Evolutionary conservation across 1,140 invertebrate species (phyloP).

Genomic region (Drosophila yakuba): DNA sequence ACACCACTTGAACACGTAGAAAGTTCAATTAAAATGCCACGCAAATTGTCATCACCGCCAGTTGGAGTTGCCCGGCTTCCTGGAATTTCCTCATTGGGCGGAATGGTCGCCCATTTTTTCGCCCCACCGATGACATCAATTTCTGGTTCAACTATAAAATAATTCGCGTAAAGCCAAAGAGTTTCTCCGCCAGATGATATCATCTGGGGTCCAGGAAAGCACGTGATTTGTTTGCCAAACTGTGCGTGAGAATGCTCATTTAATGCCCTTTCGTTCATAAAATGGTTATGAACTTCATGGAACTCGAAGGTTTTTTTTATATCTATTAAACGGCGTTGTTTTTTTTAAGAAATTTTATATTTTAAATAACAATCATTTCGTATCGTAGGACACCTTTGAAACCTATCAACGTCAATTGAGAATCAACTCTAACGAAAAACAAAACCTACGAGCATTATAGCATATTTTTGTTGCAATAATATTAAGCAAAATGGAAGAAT

Average conservation of each 20-base stretch:
- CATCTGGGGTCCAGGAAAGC: constrained; percentile 34
- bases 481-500: constrained; percentile 32
- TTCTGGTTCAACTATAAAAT: constrained; percentile 55
- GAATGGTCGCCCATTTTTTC: not conserved
- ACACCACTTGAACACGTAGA: constrained; percentile 76
- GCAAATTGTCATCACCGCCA: constrained; percentile 71
- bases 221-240: constrained; percentile 58
- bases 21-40: constrained; percentile 81
- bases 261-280: constrained; percentile 9
- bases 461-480: not conserved
- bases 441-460: not conserved
- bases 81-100: constrained; percentile 34
- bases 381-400: not conserved
- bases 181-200: constrained; percentile 62
- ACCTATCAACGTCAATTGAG: not conserved
- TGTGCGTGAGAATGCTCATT: constrained; percentile 26
- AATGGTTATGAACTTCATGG: constrained; percentile 8
- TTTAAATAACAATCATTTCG: not conserved
- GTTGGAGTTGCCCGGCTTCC: constrained; percentile 36
- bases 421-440: too few species aligned
- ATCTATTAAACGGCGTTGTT: not conserved
- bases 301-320: not conserved
- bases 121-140: constrained; percentile 43
- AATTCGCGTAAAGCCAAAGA: constrained; percentile 15
- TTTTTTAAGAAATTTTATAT: too few species aligned